These are phyloP conservation scores for Poecilus cupreus DNA, from an alignment of 2,888 invertebrate genomes.

Conservation along the genomic window DNA sequence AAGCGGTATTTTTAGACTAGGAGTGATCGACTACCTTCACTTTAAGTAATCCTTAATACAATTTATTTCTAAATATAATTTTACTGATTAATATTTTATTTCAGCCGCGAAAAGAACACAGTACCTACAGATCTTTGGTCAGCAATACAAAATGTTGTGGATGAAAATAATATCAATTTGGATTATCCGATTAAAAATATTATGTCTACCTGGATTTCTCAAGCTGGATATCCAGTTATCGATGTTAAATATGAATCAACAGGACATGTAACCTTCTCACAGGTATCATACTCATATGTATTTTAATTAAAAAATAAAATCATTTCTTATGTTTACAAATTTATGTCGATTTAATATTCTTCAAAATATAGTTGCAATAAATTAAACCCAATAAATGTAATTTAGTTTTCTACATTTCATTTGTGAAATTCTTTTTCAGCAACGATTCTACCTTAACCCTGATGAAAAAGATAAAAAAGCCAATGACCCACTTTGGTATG, in stretches of 20 bases:
- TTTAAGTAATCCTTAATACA: slow-evolving; percentile 73
- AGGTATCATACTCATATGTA: slow-evolving; percentile 62
- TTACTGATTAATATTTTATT: slow-evolving; percentile 61
- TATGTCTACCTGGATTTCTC: slow-evolving; percentile 78
- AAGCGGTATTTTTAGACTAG: slow-evolving; percentile 73
- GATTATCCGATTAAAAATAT: slow-evolving; percentile 66
- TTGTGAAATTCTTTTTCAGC: slow-evolving; percentile 57
- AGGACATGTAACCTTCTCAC: slow-evolving; percentile 62
- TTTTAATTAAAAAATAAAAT: no score
- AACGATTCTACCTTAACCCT: slow-evolving; percentile 61
- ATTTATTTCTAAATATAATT: background rate
- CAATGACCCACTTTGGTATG: slow-evolving; percentile 69
- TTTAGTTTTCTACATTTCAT: no score
- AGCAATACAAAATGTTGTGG: slow-evolving; percentile 69
- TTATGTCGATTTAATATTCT: no score
- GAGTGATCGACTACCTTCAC: slow-evolving; percentile 76
- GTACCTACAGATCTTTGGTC: slow-evolving; percentile 74
- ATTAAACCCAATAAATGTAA: no score
- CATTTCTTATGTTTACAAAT: no score
- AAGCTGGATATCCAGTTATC: slow-evolving; percentile 78
- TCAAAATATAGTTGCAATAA: no score
- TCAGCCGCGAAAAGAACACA: slow-evolving; percentile 71
- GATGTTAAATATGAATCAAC: slow-evolving; percentile 68
- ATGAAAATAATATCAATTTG: slow-evolving; percentile 47
- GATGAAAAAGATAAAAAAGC: slow-evolving; percentile 25